phyloP scores from a whole-genome alignment of 2,797 vertebrate genomes.

The Pampus argenteus region DNA sequence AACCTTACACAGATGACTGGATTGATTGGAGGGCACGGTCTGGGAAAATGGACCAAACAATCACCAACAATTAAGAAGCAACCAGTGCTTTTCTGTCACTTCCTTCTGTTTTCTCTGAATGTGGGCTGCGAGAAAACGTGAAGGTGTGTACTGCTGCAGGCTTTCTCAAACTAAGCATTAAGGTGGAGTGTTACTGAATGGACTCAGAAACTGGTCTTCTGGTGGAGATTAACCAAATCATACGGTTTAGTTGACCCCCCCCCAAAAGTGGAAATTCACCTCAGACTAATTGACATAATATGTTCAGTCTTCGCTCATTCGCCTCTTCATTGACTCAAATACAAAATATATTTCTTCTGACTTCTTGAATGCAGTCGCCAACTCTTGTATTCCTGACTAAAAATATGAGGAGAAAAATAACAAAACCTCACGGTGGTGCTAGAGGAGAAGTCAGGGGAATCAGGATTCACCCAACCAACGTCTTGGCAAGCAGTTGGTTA shows the following conservation, averaged over 20 bases:
- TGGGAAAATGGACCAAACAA: conserved; percentile 78
- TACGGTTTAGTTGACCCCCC: not conserved
- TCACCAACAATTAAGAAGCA: conserved; percentile 76
- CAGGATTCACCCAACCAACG: not conserved
- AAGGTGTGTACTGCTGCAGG: conserved; percentile 20
- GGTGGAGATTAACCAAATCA: conserved; percentile 14
- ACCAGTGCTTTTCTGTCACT: conserved; percentile 70
- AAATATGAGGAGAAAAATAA: too few species aligned
- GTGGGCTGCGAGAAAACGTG: conserved; percentile 34
- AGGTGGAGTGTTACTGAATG: conserved; percentile 1
- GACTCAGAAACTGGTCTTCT: not conserved
- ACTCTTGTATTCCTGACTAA: too few species aligned
- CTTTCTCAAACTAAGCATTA: conserved; percentile 16
- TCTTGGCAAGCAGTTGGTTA: not conserved
- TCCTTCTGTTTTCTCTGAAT: conserved; percentile 60
- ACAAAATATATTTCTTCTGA: too few species aligned
- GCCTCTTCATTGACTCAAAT: too few species aligned
- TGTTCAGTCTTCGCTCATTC: too few species aligned
- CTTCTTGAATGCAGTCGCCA: too few species aligned
- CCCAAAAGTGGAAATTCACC: not conserved
- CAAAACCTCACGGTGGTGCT: not conserved
- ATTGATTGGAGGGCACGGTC: conserved; percentile 73
- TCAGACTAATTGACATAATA: not conserved
- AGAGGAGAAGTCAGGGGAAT: too few species aligned
- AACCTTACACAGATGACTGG: conserved; percentile 76